phyloP scores from a whole-genome alignment of 1,140 invertebrate species.

The Grapholita molesta region DNA sequence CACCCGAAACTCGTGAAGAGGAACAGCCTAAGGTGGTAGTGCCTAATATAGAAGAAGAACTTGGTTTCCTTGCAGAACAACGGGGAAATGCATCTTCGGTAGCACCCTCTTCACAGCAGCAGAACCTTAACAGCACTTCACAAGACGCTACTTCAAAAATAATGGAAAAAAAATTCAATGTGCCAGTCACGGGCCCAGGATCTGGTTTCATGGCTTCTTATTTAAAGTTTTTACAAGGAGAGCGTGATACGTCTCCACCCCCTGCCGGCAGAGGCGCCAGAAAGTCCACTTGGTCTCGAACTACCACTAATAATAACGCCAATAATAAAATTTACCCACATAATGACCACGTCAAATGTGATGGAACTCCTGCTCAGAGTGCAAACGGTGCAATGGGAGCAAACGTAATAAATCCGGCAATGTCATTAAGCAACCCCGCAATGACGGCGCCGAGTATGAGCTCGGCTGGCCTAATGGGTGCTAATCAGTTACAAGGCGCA shows the following conservation, averaged over 20 bases:
- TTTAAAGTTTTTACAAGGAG: conserved; percentile 90
- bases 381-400: conserved; percentile 69
- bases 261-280: conserved; percentile 81
- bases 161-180: conserved; percentile 78
- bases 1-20: conserved; percentile 79
- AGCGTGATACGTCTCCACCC: conserved; percentile 87
- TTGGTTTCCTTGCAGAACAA: conserved; percentile 86
- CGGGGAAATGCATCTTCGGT: conserved; percentile 76
- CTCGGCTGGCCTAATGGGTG: conserved; percentile 51
- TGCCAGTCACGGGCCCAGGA: conserved; percentile 80
- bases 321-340: conserved; percentile 61
- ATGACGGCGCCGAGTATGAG: conserved; percentile 60
- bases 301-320: conserved; percentile 65
- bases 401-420: conserved; percentile 52
- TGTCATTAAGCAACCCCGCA: conserved; percentile 55
- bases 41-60: conserved; percentile 91
- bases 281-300: conserved; percentile 82
- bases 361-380: conserved; percentile 52
- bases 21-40: conserved; percentile 89
- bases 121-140: conserved; percentile 67
- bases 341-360: conserved; percentile 61
- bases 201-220: conserved; percentile 91
- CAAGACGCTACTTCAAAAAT: conserved; percentile 74
- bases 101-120: conserved; percentile 77
- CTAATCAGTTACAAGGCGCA: conserved; percentile 55